Evolutionary conservation across 2,113 vertebrate species (phyloP), one percentile per base, ranked within the genome.

Genomic region (Propithecus coquereli): DNA sequence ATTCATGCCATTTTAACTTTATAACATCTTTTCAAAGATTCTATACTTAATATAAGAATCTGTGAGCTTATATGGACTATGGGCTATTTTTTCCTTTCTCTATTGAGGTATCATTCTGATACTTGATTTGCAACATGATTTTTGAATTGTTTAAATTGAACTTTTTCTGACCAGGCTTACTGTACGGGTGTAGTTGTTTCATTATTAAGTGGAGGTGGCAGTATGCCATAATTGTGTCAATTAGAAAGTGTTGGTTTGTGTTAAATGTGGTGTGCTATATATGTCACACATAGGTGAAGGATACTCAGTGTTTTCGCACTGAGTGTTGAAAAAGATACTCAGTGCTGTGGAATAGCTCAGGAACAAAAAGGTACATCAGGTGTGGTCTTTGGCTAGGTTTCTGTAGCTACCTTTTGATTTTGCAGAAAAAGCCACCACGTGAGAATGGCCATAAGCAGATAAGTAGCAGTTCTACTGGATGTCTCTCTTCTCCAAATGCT

Each of bases 321-420:
- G 63, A 66, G 63, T 34, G 16, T 66, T 66, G 63, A 66, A 66
- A 34, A 66, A 34, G 61, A 34, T 34, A 66, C 63, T 76, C 4
- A 80, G 65, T 97, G 94, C 87, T 91, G 43, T 0, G 0, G 91
- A 85, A 47, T 96, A 77, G 97, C 86, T 97, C 95, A 93, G 95
- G 95, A 97, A 96, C 96, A 97, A 32, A 97, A 32, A 98, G 98
- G 98, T 97, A 84, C 97, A 95, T 97, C 97, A 96, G 96, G 12
- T 89, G 16, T 92, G 92, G 97, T 98, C 92, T 94, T 81, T 97
- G 98, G 98, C 96, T 98, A 98, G 98, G 99, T 99, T 98, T 99
- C 99, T 99, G 99, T 99, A 99, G 99, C 99, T 99, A 97, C 99
- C 97, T 99, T 99, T 99, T 99, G 99, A 98, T 99, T 99, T 99